Conservation (phyloP, 64 coral and sea anemone genomes). For the Porites lutea region DNA sequence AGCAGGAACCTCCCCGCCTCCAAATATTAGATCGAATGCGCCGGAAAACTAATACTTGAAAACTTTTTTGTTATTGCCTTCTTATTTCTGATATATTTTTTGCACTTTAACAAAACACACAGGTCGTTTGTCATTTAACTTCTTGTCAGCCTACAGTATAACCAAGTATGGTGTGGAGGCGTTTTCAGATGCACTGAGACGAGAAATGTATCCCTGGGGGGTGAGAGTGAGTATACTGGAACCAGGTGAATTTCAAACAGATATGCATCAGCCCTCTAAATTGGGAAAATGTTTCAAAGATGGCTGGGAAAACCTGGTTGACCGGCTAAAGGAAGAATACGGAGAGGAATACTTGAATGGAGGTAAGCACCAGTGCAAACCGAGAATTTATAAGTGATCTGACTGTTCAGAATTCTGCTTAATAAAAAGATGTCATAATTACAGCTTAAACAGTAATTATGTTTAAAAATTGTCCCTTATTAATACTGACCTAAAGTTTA, state of each 20-base stretch:
- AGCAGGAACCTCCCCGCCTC: too few relatives aligned
- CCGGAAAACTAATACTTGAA: too few relatives aligned
- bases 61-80: neutral
- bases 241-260: conserved; percentile 1
- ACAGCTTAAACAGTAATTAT: too few relatives aligned
- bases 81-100: neutral
- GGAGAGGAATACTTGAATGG: conserved; percentile 10
- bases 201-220: conserved; percentile 31
- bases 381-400: too few relatives aligned
- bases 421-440: too few relatives aligned
- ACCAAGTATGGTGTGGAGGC: conserved; percentile 29
- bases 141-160: neutral
- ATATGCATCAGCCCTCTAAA: neutral
- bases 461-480: too few relatives aligned
- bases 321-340: conserved; percentile 22
- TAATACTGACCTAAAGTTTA: too few relatives aligned
- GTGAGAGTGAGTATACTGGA: conserved; percentile 17
- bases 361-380: neutral
- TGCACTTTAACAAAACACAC: too few relatives aligned
- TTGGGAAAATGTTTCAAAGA: neutral
- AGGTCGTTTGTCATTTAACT: neutral
- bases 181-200: conserved; percentile 29
- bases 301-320: conserved; percentile 7
- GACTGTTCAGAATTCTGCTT: neutral
- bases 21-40: too few relatives aligned